phyloP scores from a whole-genome alignment of 2,797 vertebrate species.

The Emydoidea blandingii region DNA sequence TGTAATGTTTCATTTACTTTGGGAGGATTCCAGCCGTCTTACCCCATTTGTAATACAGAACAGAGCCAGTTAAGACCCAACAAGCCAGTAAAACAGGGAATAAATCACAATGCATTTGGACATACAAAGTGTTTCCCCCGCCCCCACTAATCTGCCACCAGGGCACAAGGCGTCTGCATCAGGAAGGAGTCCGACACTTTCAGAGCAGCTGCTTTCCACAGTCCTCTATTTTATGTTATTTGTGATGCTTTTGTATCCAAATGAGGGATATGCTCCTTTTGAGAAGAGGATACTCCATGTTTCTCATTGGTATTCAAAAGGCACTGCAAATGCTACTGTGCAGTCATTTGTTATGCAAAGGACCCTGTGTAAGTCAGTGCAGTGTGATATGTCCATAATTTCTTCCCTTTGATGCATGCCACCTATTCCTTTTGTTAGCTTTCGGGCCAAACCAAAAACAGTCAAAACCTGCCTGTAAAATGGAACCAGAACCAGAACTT shows the following conservation, averaged over 20 bases:
- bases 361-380: constrained; percentile 55
- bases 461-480: constrained; percentile 2
- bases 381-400: constrained; percentile 51
- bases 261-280: constrained; percentile 33
- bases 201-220: background rate
- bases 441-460: background rate
- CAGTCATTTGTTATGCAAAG: constrained; percentile 76
- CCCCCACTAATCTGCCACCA: background rate
- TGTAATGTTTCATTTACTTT: constrained; percentile 63
- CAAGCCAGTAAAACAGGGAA: constrained; percentile 14
- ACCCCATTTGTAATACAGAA: constrained; percentile 1
- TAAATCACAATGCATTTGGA: constrained; percentile 1
- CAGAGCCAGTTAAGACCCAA: constrained; percentile 11
- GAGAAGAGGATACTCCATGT: constrained; percentile 29
- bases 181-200: background rate
- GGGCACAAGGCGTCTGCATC: background rate
- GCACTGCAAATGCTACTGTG: constrained; percentile 67
- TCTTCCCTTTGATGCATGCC: constrained; percentile 70
- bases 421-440: constrained; percentile 71
- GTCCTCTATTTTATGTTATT: constrained; percentile 17
- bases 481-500: constrained; percentile 45
- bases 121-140: background rate
- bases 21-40: constrained; percentile 58
- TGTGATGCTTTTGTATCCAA: constrained; percentile 18
- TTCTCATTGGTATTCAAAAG: constrained; percentile 73